Evolutionary conservation across 2,797 vertebrate species (phyloP).

Genomic region (Aldrovandia affinis): DNA sequence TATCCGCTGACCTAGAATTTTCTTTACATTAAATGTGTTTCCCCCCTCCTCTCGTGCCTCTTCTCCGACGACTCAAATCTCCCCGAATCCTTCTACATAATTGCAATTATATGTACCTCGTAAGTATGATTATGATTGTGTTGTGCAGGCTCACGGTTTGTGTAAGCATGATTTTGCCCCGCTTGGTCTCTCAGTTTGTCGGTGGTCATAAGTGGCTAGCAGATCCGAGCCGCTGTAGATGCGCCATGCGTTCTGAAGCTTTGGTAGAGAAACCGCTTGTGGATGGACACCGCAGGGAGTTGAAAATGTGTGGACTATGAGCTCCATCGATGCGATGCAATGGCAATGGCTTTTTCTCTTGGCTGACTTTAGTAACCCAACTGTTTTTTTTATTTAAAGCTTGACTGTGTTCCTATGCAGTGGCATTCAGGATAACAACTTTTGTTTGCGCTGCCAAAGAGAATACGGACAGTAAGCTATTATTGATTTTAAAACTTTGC

Average conservation of each 20-base stretch:
- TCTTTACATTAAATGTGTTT: neutral
- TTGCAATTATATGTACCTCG: neutral
- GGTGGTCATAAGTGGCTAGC: neutral
- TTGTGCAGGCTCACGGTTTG: neutral
- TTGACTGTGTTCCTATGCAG: neutral
- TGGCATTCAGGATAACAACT: neutral
- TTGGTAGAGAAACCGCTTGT: neutral
- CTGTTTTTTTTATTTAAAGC: neutral
- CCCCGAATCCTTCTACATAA: neutral
- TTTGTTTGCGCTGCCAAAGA: neutral
- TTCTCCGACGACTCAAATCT: neutral
- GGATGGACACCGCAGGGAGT: neutral
- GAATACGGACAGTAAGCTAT: neutral
- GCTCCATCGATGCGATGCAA: neutral
- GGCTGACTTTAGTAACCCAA: neutral
- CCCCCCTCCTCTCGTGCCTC: neutral
- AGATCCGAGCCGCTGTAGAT: too few relatives aligned
- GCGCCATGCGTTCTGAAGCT: neutral
- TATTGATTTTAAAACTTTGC: neutral
- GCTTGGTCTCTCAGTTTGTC: neutral
- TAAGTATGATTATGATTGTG: neutral
- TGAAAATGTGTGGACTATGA: neutral
- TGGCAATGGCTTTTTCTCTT: neutral
- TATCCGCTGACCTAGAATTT: neutral
- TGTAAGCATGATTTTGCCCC: neutral